phyloP scores from a whole-genome alignment of 23 tunicate species.

The Phallusia fumigata region DNA sequence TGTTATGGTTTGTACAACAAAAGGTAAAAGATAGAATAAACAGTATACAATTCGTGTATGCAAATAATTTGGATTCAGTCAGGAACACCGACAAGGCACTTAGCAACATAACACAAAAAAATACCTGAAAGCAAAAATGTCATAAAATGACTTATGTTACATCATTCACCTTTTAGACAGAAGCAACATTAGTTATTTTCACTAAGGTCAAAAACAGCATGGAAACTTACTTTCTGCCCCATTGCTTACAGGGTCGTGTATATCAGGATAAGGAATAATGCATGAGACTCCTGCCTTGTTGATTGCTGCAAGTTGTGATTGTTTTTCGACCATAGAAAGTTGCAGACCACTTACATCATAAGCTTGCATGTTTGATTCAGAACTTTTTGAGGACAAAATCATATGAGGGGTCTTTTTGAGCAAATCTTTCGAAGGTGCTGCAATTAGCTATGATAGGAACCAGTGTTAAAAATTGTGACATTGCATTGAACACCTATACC shows the following conservation, averaged over 20 bases:
- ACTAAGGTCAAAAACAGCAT: neutral
- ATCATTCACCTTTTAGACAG: no score
- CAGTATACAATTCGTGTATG: no score
- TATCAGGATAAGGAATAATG: conserved; percentile 58
- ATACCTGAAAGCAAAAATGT: no score
- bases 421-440: conserved; percentile 66
- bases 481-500: no score
- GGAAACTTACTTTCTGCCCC: neutral
- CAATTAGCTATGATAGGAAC: conserved; percentile 63
- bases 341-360: conserved; percentile 90
- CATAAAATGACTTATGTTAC: no score
- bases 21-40: no score
- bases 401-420: conserved; percentile 74
- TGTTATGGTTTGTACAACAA: no score
- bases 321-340: conserved; percentile 77
- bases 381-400: conserved; percentile 18
- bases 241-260: conserved; percentile 13
- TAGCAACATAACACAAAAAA: no score
- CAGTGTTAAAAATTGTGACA: no score
- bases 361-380: conserved; percentile 9
- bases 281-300: conserved; percentile 78
- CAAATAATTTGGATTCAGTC: no score
- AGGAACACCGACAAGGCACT: no score
- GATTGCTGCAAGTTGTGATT: conserved; percentile 71
- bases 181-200: no score